Evolutionary conservation across 2,113 vertebrate species (phyloP).

Genomic region (Bos indicus): DNA sequence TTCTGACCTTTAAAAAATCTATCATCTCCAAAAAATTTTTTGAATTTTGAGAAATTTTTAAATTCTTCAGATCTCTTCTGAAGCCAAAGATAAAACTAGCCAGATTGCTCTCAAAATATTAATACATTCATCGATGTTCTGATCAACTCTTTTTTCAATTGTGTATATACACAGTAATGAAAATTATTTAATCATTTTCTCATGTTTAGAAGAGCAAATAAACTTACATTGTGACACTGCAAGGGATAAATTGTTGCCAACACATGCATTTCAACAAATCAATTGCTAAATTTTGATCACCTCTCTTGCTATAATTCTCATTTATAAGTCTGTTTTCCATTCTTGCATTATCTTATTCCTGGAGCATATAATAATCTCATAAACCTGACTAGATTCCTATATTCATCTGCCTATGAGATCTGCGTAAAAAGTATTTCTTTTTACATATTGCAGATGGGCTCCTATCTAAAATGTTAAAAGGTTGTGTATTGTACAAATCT

Average conservation of each 20-base stretch:
- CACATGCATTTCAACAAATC: neutral
- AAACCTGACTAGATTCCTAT: neutral
- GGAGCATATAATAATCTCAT: neutral
- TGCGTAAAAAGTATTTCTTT: neutral
- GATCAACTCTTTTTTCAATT: neutral
- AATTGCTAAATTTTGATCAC: neutral
- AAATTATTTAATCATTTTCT: neutral
- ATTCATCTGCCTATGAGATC: neutral
- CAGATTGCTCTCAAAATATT: neutral
- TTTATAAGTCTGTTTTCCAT: neutral
- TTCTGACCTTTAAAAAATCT: neutral
- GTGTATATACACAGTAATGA: neutral
- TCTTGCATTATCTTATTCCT: neutral
- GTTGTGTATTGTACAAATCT: neutral
- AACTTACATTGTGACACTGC: neutral
- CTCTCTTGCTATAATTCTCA: neutral
- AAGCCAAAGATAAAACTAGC: neutral
- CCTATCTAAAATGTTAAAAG: neutral
- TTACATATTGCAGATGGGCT: neutral
- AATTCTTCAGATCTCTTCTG: slow-evolving; percentile 2
- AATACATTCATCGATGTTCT: neutral
- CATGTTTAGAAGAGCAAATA: slow-evolving; percentile 11
- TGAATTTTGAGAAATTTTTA: neutral
- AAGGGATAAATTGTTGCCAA: neutral
- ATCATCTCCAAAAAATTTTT: neutral